These are phyloP conservation scores for Tetheella fluctuosa DNA, from an alignment of 2,888 invertebrate species.

Conservation along the genomic window DNA sequence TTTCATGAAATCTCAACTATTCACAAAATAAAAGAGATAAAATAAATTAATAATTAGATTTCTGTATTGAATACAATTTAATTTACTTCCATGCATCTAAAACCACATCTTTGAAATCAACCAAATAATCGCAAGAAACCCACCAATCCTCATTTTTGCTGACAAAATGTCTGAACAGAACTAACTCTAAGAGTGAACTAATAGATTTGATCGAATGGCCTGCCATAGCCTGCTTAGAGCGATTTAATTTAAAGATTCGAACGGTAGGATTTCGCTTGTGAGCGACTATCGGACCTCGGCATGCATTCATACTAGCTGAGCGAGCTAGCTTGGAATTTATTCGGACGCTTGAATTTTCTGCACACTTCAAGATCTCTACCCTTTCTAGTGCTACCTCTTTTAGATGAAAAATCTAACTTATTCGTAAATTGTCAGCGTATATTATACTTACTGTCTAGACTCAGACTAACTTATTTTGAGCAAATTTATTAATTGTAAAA, in stretches of 20 bases:
- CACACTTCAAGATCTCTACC: constrained; percentile 13
- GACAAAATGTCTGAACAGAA: neutral
- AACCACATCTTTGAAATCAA: neutral
- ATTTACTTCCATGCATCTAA: neutral
- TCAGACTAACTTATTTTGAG: neutral
- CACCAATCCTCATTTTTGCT: neutral
- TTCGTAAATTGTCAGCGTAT: neutral
- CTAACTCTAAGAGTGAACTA: neutral
- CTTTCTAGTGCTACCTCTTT: neutral
- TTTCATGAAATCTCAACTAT: too few species aligned
- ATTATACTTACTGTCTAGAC: neutral
- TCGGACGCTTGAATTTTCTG: constrained; percentile 32
- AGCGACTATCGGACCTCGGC: constrained; percentile 24
- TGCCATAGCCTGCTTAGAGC: constrained; percentile 3
- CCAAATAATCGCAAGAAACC: neutral
- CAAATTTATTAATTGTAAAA: neutral
- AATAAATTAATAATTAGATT: too few species aligned
- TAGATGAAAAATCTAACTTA: neutral
- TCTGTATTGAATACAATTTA: too few species aligned
- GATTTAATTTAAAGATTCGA: constrained; percentile 9
- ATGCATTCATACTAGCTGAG: constrained; percentile 32
- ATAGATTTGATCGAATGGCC: neutral
- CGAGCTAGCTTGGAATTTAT: constrained; percentile 34
- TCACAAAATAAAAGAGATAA: too few species aligned
- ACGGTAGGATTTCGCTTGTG: constrained; percentile 22